Base-by-base conservation (phyloP, 2,888 invertebrate species). In the Periphyllus acericola region DNA sequence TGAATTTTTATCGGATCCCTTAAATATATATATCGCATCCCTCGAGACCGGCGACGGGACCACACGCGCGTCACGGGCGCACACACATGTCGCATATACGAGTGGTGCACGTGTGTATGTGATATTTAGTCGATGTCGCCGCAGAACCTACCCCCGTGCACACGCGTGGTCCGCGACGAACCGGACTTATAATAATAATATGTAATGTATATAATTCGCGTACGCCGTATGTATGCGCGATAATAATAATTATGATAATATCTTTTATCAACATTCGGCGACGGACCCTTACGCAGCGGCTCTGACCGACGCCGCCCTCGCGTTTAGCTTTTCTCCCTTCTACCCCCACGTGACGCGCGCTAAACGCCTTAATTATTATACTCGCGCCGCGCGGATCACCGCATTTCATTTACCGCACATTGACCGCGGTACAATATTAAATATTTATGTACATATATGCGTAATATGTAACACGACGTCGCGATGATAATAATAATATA, bases 1-100 rank as follows among this genome's bases (percentile, higher is more conserved):
- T 86, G 86, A 80, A 86, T 86, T 86, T 86, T 86, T 86, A 86
- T 86, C 86, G 86, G 86, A 86, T 86, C 83, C 34, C 60, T 36
- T 32, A 29, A 60, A 60, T 11, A 14, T 14, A 14, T 11, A 36
- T 36, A 36, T 5, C 6, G 6, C 36, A 36, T 74, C 83, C 83
- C 83, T 60, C 36, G 83, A 60, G 83, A 72, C 46, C 46, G 2
- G 14, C 46, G 46, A 46, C 21, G 72, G n/a, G n/a, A 72, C 72
- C 82, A n/a, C 82, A 25, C 74, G 19, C 11, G 1, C 74, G 11
- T 52, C 55, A 74, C 74, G 21, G 29, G 55, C 19, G 34, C 71
- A 19, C 29, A 34, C 17, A 11, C 34, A 19, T 71, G 60, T 60
- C 25, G 4, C 11, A 3, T n/a, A 11, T 60, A 80, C 36, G 25